Conservation (phyloP, 2,797 vertebrate genomes). For the Eulemur mongoz region DNA sequence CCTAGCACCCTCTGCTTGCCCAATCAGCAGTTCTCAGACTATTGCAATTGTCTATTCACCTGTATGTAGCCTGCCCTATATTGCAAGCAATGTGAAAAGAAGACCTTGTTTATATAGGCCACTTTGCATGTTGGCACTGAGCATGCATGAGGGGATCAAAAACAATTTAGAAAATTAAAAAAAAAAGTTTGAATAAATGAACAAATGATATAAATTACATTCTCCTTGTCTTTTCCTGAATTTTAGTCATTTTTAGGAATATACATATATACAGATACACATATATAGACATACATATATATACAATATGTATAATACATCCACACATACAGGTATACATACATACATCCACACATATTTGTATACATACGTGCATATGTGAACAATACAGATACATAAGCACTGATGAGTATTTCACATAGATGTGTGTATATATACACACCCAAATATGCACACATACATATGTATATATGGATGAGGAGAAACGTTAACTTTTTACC, state of each 20-base stretch:
- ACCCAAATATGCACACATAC: neutral
- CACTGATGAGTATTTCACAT: neutral
- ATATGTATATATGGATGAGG: neutral
- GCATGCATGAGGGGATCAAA: neutral
- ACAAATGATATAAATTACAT: neutral
- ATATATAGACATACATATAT: neutral
- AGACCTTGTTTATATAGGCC: neutral
- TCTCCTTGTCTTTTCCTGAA: neutral
- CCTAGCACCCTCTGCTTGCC: neutral
- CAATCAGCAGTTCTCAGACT: neutral
- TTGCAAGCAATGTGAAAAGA: neutral
- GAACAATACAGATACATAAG: neutral
- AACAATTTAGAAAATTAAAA: neutral
- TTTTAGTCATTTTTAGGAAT: slow-evolving; percentile 1
- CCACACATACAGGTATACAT: neutral
- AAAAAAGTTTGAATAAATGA: neutral
- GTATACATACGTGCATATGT: neutral
- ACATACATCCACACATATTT: neutral
- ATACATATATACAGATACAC: neutral
- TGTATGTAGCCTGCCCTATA: neutral
- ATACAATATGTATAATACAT: neutral
- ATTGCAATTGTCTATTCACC: neutral
- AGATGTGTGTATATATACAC: neutral
- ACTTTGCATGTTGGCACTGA: neutral
- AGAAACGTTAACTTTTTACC: neutral